phyloP scores from a whole-genome alignment of 1,140 invertebrate species.

The Hermetia illucens region DNA sequence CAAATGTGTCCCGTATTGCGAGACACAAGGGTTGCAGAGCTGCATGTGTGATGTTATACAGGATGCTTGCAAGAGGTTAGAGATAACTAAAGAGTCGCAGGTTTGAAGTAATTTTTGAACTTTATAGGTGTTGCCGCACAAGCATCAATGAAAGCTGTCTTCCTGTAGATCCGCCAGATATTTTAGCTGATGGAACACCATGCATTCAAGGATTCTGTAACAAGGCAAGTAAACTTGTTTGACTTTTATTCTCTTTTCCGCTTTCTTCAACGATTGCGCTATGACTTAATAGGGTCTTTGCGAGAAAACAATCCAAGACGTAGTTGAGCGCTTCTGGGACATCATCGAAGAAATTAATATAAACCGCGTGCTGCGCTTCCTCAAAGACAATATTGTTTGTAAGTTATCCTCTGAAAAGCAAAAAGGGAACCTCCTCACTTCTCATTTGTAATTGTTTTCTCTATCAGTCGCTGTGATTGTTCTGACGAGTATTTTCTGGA shows the following conservation, averaged over 20 bases:
- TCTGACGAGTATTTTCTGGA: constrained; percentile 80
- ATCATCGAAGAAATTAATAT: constrained; percentile 94
- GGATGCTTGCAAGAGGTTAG: constrained; percentile 29
- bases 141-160: constrained; percentile 84
- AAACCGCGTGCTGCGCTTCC: constrained; percentile 74
- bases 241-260: neutral
- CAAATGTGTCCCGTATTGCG: constrained; percentile 83
- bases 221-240: constrained; percentile 41
- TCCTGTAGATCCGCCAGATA: constrained; percentile 72
- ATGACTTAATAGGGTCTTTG: constrained; percentile 58
- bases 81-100: neutral
- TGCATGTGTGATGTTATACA: constrained; percentile 90
- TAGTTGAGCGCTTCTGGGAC: constrained; percentile 90
- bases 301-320: constrained; percentile 88
- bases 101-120: neutral
- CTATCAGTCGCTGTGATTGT: constrained; percentile 58
- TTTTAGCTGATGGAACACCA: constrained; percentile 82
- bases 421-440: neutral
- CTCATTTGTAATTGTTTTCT: neutral
- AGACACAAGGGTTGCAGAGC: constrained; percentile 78
- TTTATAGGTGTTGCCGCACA: constrained; percentile 65
- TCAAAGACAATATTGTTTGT: constrained; percentile 80
- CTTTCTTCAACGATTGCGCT: constrained; percentile 2
- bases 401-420: constrained; percentile 11
- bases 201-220: constrained; percentile 94